These are phyloP conservation scores for Cremastobaeus sp. DNA, from an alignment of 2,888 invertebrate species.

Conservation along the genomic window DNA sequence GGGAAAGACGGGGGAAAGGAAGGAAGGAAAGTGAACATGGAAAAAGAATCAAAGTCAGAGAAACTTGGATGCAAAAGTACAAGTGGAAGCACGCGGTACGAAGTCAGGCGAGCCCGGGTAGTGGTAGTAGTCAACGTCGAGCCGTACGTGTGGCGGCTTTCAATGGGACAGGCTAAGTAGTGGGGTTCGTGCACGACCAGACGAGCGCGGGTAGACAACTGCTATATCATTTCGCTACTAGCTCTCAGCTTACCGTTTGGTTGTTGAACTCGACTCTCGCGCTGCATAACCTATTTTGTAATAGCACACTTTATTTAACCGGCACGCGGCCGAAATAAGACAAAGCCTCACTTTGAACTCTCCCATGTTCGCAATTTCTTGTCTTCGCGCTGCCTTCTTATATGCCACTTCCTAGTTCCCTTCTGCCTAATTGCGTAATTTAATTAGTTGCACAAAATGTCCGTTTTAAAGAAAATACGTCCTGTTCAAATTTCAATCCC, in stretches of 20 bases:
- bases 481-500: too few relatives aligned
- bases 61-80: conserved; percentile 67
- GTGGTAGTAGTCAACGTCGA: conserved; percentile 67
- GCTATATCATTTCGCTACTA: conserved; percentile 75
- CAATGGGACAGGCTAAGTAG: conserved; percentile 70
- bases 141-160: conserved; percentile 72
- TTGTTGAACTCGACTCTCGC: conserved; percentile 76
- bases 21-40: too few relatives aligned
- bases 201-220: conserved; percentile 68
- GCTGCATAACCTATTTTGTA: conserved; percentile 78
- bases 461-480: too few relatives aligned
- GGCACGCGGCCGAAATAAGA: conserved; percentile 71
- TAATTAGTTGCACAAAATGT: neutral
- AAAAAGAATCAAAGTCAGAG: conserved; percentile 55
- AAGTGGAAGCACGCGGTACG: conserved; percentile 70
- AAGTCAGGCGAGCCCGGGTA: conserved; percentile 64
- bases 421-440: neutral
- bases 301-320: conserved; percentile 77
- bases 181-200: conserved; percentile 65
- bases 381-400: conserved; percentile 6
- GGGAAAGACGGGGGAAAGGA: too few relatives aligned
- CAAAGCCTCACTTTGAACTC: conserved; percentile 37
- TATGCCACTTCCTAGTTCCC: too few relatives aligned
- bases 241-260: conserved; percentile 71
- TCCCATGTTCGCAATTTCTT: neutral